phyloP scores from a whole-genome alignment of 2,797 vertebrate genomes.

The Muraenolepis orangiensis region DNA sequence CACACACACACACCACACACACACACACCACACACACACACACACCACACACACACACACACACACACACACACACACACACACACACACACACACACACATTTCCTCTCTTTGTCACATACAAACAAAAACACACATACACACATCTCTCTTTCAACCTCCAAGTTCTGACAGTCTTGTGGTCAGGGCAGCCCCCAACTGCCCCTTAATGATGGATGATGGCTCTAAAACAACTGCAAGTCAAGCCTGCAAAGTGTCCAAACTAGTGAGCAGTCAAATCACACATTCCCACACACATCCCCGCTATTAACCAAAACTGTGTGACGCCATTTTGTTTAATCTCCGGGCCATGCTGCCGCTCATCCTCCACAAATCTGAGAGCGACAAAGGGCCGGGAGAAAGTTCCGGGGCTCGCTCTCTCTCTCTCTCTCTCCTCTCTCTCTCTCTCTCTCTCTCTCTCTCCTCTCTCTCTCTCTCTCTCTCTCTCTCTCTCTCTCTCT shows the following conservation, averaged over 20 bases:
- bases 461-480: background rate
- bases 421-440: background rate
- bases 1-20: constrained; percentile 10
- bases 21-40: constrained; percentile 8
- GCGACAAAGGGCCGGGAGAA: background rate
- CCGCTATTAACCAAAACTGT: background rate
- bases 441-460: too few relatives aligned
- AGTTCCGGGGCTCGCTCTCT: constrained; percentile 1
- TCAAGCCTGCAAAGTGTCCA: background rate
- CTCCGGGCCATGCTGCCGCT: background rate
- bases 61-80: too few relatives aligned
- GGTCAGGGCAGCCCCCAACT: too few relatives aligned
- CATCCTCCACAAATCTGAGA: background rate
- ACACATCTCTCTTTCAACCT: too few relatives aligned
- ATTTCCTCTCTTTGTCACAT: constrained; percentile 16
- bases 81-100: background rate
- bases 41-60: background rate
- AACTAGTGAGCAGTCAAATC: background rate
- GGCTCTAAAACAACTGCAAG: background rate
- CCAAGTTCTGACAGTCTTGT: too few relatives aligned
- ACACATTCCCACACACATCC: background rate
- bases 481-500: background rate
- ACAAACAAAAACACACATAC: too few relatives aligned
- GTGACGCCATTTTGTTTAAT: background rate
- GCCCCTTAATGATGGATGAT: background rate